Conservation (phyloP, 2,888 invertebrate genomes). For the Drosophila mulleri region DNA sequence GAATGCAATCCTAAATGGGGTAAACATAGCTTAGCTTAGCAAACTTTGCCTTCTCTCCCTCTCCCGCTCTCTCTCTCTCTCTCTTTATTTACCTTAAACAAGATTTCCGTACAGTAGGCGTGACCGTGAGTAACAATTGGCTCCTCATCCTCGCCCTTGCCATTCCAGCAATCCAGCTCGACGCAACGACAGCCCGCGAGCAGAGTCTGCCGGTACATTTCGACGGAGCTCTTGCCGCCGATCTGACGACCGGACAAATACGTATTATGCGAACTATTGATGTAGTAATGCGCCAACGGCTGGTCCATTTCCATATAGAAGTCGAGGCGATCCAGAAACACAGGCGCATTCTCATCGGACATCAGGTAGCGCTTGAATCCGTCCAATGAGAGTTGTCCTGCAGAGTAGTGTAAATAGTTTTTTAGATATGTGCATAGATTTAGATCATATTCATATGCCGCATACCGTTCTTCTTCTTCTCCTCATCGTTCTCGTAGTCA, state of each 20-base stretch:
- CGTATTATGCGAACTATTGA: slow-evolving; percentile 99
- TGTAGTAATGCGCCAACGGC: slow-evolving; percentile 98
- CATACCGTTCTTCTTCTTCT: slow-evolving; percentile 83
- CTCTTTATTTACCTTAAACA: slow-evolving; percentile 90
- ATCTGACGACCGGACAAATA: slow-evolving; percentile 98
- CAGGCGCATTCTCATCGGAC: slow-evolving; percentile 99
- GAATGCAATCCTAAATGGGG: slow-evolving; percentile 91
- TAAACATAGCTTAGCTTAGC: not conserved
- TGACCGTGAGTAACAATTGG: slow-evolving; percentile 99
- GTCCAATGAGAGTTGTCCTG: slow-evolving; percentile 95
- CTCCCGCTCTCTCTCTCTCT: not conserved
- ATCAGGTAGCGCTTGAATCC: slow-evolving; percentile 99
- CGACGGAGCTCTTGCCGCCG: slow-evolving; percentile 98
- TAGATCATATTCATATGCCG: not conserved
- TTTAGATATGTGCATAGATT: too few relatives aligned
- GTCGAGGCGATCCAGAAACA: slow-evolving; percentile 98
- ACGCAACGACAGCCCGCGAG: slow-evolving; percentile 98
- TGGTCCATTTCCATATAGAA: slow-evolving; percentile 99
- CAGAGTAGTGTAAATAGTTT: fast-evolving
- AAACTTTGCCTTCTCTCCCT: not conserved
- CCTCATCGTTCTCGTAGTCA: slow-evolving; percentile 95
- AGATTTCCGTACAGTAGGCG: slow-evolving; percentile 99
- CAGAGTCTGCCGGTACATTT: slow-evolving; percentile 99
- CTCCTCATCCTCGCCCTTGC: slow-evolving; percentile 98
- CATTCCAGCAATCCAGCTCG: slow-evolving; percentile 99